Conservation (phyloP, 1,140 invertebrate species). For the honey bee (Apis mellifera) region Amel_HAv3.1 CM009944.2:6055001-6055500, state of each 20-base stretch:
- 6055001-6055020: background rate
- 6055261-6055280: constrained; percentile 26
- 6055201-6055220: background rate
- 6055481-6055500: background rate
- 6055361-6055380: constrained; percentile 9
- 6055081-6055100: too few relatives aligned
- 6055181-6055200: background rate
- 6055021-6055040: background rate
- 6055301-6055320: background rate
- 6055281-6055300: background rate
- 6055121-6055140: background rate
- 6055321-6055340: too few relatives aligned
- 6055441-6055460: background rate
- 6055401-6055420: background rate
- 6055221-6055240: constrained; percentile 17
- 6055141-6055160: background rate
- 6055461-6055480: background rate
- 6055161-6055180: constrained; percentile 4
- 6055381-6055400: background rate
- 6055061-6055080: background rate
- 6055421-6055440: background rate
- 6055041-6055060: background rate
- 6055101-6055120: too few relatives aligned
- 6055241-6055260: background rate
- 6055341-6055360: background rate